Percentiles rank a stretch among this genome's conserved stretches.
Conservation (phyloP, 1,140 invertebrate species). For the Phthorimaea operculella region DNA sequence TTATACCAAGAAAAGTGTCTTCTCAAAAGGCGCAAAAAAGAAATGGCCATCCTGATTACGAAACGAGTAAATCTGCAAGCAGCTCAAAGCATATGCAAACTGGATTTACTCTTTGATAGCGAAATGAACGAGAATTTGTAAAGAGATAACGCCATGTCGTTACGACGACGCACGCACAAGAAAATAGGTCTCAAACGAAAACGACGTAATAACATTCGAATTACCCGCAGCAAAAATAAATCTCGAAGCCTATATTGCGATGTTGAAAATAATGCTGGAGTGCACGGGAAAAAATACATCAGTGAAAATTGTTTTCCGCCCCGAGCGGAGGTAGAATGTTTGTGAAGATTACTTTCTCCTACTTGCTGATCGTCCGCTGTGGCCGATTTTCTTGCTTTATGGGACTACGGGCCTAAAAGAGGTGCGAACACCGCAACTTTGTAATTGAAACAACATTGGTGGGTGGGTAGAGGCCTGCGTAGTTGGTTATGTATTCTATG, state of each 20-base stretch:
- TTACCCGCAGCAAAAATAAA: conserved; percentile 13
- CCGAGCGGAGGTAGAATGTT: conserved; percentile 29
- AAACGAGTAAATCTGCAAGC: no score
- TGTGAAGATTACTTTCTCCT: conserved; percentile 31
- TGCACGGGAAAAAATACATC: conserved; percentile 34
- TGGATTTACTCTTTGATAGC: not conserved
- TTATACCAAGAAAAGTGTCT: no score
- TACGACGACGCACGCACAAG: not conserved
- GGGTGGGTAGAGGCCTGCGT: not conserved
- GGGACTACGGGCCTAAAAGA: conserved; percentile 24
- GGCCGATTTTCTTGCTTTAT: conserved; percentile 37
- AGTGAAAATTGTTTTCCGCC: conserved; percentile 40
- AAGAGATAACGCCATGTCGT: conserved; percentile 2
- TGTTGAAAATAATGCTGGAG: conserved; percentile 21
- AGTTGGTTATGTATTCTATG: no score
- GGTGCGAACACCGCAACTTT: conserved; percentile 26
- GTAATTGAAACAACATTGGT: not conserved
- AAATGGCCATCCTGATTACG: no score
- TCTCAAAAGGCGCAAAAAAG: no score
- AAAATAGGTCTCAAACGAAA: conserved; percentile 4
- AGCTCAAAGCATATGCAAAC: not conserved
- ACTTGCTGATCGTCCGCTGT: conserved; percentile 26
- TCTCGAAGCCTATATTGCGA: conserved; percentile 25
- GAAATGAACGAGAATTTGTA: not conserved
- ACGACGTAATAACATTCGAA: conserved; percentile 4